A percentile compares a stretch with the other conserved stretches of the same genome.
Evolutionary conservation across 2,797 vertebrate species (phyloP).

Genomic region (Arnoldichthys spilopterus): DNA sequence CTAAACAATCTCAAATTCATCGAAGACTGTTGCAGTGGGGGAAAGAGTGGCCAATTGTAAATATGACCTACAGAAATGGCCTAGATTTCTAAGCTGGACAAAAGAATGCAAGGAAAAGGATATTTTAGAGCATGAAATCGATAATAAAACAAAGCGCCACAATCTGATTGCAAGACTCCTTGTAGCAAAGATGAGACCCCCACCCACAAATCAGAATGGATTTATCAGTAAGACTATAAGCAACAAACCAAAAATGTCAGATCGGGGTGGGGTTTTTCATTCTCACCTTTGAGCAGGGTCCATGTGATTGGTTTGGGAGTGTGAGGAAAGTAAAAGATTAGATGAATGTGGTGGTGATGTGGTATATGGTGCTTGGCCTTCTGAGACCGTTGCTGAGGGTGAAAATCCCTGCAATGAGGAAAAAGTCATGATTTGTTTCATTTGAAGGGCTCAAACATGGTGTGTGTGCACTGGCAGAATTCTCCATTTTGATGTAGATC

Average conservation of each 20-base stretch:
- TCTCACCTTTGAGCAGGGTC: constrained; percentile 67
- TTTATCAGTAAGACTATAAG: background rate
- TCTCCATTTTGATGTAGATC: background rate
- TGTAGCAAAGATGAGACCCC: constrained; percentile 33
- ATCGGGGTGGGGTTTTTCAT: background rate
- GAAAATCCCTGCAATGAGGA: constrained; percentile 61
- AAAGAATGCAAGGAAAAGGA: background rate
- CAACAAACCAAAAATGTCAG: background rate
- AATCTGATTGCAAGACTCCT: background rate
- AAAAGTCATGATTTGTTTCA: background rate
- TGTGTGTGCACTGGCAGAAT: too few relatives aligned
- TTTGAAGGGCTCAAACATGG: background rate
- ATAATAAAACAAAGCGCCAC: background rate
- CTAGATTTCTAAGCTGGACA: background rate
- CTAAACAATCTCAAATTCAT: too few relatives aligned
- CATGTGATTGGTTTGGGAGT: constrained; percentile 55
- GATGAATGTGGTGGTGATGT: background rate
- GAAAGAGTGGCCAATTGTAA: too few relatives aligned
- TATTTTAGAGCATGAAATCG: background rate
- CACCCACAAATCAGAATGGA: constrained; percentile 2
- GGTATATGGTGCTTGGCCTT: constrained; percentile 1
- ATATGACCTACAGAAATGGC: too few relatives aligned
- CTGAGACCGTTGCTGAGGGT: background rate
- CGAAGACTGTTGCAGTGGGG: too few relatives aligned
- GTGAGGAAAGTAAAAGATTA: constrained; percentile 31